Percentiles rank a stretch among this genome's conserved stretches.
Conservation (phyloP, 53 echinoderm and acorn worm species). For the Actinopyga echinites region DNA sequence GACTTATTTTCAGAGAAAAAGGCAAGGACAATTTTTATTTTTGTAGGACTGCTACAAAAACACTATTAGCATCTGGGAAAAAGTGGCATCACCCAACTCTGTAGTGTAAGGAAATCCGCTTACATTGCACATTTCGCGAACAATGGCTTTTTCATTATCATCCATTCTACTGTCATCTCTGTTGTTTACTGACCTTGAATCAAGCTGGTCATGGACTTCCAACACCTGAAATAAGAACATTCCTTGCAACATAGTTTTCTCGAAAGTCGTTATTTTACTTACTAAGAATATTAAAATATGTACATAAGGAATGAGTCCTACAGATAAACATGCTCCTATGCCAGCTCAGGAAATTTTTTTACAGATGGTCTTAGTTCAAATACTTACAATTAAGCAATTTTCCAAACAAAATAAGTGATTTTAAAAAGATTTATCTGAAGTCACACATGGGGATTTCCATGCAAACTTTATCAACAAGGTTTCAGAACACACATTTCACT, state of each 20-base stretch:
- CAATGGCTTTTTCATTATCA: slow-evolving; percentile 96
- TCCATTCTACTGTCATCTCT: slow-evolving; percentile 73
- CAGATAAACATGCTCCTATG: too few species aligned
- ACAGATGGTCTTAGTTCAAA: too few species aligned
- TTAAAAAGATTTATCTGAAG: too few species aligned
- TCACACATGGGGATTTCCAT: too few species aligned
- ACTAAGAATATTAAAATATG: background rate
- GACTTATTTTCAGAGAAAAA: background rate
- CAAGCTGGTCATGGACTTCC: slow-evolving; percentile 96
- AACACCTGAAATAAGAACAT: slow-evolving; percentile 71
- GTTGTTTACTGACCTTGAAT: slow-evolving; percentile 64
- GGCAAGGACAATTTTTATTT: background rate
- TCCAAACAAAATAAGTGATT: too few species aligned
- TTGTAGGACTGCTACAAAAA: too few species aligned
- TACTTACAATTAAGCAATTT: too few species aligned
- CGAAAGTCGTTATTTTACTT: background rate
- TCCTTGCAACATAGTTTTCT: slow-evolving; percentile 6
- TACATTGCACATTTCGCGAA: slow-evolving; percentile 99
- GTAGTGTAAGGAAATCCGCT: slow-evolving; percentile 19
- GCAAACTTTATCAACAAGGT: too few species aligned
- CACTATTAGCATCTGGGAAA: too few species aligned
- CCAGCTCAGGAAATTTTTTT: too few species aligned
- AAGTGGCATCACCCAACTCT: slow-evolving; percentile 6
- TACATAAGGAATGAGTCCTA: too few species aligned
- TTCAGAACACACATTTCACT: too few species aligned